Evolutionary conservation across 1,140 invertebrate genomes (phyloP).

Genomic region (Triops longicaudatus): DNA sequence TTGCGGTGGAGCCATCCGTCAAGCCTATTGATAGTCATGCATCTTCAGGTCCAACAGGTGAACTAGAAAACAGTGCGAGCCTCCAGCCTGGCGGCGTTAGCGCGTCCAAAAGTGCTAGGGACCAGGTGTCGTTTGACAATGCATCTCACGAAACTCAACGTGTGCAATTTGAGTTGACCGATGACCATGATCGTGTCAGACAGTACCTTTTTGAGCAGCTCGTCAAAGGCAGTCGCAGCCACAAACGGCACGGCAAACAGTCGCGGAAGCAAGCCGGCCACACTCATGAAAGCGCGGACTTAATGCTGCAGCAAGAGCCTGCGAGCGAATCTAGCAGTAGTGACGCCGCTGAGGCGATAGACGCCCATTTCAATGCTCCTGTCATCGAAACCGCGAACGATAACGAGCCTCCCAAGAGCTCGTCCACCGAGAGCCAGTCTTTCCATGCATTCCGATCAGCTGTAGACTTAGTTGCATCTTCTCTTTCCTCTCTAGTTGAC

Average conservation of each 20-base stretch:
- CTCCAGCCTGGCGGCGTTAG: not conserved
- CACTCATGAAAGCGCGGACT: not conserved
- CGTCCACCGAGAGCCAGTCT: not conserved
- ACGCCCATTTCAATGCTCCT: not conserved
- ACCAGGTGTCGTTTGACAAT: not conserved
- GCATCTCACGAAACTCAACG: not conserved
- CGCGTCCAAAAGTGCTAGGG: not conserved
- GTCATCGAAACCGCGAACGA: not conserved
- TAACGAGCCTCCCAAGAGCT: not conserved
- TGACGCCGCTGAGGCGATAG: not conserved
- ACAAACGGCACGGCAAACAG: not conserved
- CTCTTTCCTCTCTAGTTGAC: not conserved
- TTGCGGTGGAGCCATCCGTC: not conserved
- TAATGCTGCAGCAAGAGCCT: not conserved
- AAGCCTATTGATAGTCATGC: not conserved
- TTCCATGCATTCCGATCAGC: slow-evolving; percentile 1
- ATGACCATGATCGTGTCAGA: not conserved
- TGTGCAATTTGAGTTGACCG: not conserved
- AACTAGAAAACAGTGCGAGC: not conserved
- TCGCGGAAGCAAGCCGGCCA: not conserved
- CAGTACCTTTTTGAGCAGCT: slow-evolving; percentile 8
- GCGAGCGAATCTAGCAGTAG: not conserved
- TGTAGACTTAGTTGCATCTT: not conserved
- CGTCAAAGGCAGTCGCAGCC: not conserved
- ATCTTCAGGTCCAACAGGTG: not conserved